Percentiles rank a stretch among this genome's conserved stretches.
Evolutionary conservation across 2,888 invertebrate genomes (phyloP).

Genomic region (Pyrgus malvae): DNA sequence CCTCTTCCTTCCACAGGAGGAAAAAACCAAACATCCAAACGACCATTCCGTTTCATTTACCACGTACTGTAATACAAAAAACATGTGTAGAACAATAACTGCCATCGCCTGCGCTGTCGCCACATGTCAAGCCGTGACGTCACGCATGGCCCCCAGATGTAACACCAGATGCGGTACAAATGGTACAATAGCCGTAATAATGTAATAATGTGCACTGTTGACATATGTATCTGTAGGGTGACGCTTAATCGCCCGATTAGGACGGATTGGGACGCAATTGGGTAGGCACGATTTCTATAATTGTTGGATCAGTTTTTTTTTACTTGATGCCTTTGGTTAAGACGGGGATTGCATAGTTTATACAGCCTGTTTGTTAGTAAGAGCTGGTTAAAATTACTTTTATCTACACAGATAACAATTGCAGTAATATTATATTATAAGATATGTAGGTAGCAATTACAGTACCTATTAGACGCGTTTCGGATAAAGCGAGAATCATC

Average conservation of each 20-base stretch:
- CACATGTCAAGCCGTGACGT: constrained; percentile 68
- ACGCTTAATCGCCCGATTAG: constrained; percentile 25
- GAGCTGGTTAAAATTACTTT: no score
- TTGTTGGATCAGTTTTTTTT: not conserved
- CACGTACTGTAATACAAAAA: constrained; percentile 4
- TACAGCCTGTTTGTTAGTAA: no score
- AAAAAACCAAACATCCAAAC: no score
- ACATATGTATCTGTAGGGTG: constrained; percentile 62
- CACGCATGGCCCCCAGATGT: constrained; percentile 68
- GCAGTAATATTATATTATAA: no score
- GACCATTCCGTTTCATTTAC: not conserved
- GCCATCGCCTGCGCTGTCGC: constrained; percentile 32
- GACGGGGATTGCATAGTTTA: no score
- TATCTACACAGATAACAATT: no score
- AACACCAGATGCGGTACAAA: constrained; percentile 55
- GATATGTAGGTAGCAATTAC: no score
- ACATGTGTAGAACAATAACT: constrained; percentile 14
- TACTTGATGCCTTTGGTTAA: no score
- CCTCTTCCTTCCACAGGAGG: no score
- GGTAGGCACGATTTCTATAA: not conserved
- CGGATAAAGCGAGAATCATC: no score
- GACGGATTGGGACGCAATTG: constrained; percentile 11
- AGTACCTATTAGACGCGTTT: no score
- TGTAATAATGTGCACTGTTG: constrained; percentile 52
- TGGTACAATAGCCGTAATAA: constrained; percentile 42